Evolutionary conservation across 2,888 invertebrate species (phyloP).

Genomic region (Epinotia demarniana): DNA sequence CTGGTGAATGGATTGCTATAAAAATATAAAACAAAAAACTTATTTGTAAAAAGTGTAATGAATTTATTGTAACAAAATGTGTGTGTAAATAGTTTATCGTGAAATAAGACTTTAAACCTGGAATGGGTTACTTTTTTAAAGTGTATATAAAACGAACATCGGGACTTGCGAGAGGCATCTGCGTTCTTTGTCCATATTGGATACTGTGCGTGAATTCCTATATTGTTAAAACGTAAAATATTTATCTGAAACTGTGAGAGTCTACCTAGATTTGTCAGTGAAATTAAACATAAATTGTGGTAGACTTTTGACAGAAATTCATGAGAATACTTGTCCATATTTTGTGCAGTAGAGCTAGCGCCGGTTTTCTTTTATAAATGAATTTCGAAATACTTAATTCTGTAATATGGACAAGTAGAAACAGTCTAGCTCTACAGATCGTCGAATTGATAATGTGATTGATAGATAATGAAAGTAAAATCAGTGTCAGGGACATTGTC

Average conservation of each 20-base stretch:
- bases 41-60: constrained; percentile 84
- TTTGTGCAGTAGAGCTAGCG: constrained; percentile 73
- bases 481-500: constrained; percentile 70
- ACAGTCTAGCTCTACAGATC: constrained; percentile 75
- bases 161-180: constrained; percentile 72
- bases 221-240: constrained; percentile 83
- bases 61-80: constrained; percentile 83
- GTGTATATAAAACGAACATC: constrained; percentile 81
- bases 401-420: constrained; percentile 67
- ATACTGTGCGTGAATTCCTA: constrained; percentile 77
- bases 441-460: constrained; percentile 48
- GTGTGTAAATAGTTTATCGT: constrained; percentile 84
- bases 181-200: constrained; percentile 82
- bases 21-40: constrained; percentile 79
- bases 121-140: constrained; percentile 79
- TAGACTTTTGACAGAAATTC: constrained; percentile 75
- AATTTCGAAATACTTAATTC: constrained; percentile 52
- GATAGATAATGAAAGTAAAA: constrained; percentile 54
- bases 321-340: constrained; percentile 64
- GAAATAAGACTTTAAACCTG: constrained; percentile 80
- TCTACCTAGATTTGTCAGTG: constrained; percentile 81
- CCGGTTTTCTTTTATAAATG: constrained; percentile 64
- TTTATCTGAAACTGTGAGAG: constrained; percentile 80
- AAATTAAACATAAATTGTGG: constrained; percentile 81
- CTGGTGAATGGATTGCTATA: constrained; percentile 75